A percentile compares a stretch with the other conserved stretches of the same genome.
These are phyloP conservation scores for Pararge aegeria DNA, from an alignment of 1,140 invertebrate genomes.

Conservation along the genomic window DNA sequence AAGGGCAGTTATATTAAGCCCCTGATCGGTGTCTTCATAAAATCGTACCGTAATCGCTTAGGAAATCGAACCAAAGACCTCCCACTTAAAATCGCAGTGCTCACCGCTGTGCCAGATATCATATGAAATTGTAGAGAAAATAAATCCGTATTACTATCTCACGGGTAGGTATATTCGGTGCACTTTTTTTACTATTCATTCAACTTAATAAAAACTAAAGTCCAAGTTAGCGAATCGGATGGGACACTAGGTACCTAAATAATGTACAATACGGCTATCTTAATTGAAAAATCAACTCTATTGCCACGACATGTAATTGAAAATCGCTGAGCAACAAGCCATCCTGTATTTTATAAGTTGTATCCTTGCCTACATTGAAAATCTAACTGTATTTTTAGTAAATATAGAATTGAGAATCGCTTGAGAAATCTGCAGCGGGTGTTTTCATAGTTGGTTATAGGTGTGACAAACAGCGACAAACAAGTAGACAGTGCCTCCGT, in stretches of 20 bases:
- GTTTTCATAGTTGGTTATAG: constrained; percentile 6
- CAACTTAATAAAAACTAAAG: background rate
- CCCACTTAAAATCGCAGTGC: no score
- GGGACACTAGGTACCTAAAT: background rate
- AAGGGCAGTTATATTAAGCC: no score
- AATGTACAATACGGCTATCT: background rate
- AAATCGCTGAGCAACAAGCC: background rate
- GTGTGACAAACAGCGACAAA: constrained; percentile 9
- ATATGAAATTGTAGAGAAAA: no score
- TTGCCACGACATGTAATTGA: background rate
- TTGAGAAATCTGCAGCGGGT: background rate
- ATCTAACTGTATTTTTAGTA: background rate
- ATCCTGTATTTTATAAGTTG: background rate
- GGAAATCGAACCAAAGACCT: no score
- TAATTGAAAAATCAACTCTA: background rate
- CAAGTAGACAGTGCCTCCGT: constrained; percentile 8
- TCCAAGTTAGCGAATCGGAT: constrained; percentile 1
- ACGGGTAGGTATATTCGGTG: background rate
- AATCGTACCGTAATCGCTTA: no score
- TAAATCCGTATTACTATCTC: background rate
- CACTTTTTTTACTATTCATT: background rate
- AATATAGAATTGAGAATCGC: background rate
- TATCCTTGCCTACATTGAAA: background rate
- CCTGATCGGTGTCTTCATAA: no score
- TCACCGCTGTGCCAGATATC: no score